Base-by-base conservation (phyloP, 2,797 vertebrate species). In the Spheniscus humboldti region DNA sequence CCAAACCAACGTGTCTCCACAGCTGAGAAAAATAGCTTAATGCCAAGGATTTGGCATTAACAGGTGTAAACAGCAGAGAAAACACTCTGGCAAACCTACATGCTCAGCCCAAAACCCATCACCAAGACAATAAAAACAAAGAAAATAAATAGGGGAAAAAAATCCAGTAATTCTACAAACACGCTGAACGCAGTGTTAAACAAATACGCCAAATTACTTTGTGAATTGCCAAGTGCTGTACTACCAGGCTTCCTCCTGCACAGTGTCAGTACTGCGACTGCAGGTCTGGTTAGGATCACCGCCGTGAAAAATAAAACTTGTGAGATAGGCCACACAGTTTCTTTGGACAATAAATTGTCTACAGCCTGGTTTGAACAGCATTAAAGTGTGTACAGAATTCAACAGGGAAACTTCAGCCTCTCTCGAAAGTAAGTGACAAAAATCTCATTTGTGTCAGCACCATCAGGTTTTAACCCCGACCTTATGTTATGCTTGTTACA, bases 201-300 rank as follows among this genome's bases (percentile, higher is more conserved):
- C 78, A 92, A 94, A 94, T 66, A 95, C 0, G 35, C 94, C 91
- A 76, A 87, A 94, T 85, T 76, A 79, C 73, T 80, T 45, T 41
- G 68, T 3, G 19, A 81, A 94, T 72, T 91, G 81, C 93, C 91
- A 95, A 96, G 77, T 25, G 24, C 92, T 73, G 90, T 90, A 93
- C 89, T 88, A 90, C 84, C 50, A 93, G 83, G 89, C 88, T 96
- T 95, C 92, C 64, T 94, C 76, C 97, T 97, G 97, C 91, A 86
- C 96, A 97, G 55, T 50, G 48, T 97, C 92, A 96, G 88, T 53
- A 30, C 75, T 35, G 68, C 0, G 2, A 72, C n/a, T 13, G 7
- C 47, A 86, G 78, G 84, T 95, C 96, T 97, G 97, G 89, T 94
- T 94, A 96, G 57, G 86, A 97, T 97, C 96, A 97, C 37, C 0